Base-by-base conservation (phyloP, 2,113 vertebrate species). In the Picathartes gymnocephalus region DNA sequence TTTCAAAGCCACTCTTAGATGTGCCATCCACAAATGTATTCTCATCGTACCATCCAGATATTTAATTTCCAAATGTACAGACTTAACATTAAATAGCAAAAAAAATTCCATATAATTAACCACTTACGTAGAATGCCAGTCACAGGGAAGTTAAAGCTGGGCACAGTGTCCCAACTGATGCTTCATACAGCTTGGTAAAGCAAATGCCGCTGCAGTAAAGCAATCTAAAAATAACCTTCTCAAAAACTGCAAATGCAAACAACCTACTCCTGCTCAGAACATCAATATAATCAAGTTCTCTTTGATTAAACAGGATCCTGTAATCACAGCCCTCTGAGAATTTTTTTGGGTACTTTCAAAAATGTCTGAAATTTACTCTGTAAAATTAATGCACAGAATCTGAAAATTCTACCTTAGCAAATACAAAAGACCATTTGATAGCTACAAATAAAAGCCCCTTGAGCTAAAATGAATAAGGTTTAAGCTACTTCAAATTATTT, bases 371-470 rank as follows among this genome's bases (percentile, higher is more conserved):
- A 95, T 94, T 96, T 95, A 71, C 53, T 93, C 87, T 96, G 92
- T 90, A 91, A 97, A 97, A 97, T 97, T 97, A 98, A 98, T 73
- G 93, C 96, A 89, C 68, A 92, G 90, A 92, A 97, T 97, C 92
- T 81, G 93, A 96, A 97, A 97, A 97, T 80, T 97, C 96, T 96
- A 97, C 95, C 93, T 96, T 97, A 84, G 65, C 94, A 92, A 81
- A 97, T 89, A 98, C 96, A 98, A 98, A 97, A 97, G 96, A 45
- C 95, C 80, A 96, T 94, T 96, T 96, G 98, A 97, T 97, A 94
- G 97, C 95, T 95, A 96, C 96, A 97, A 97, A 98, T 97, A 97
- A 98, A 98, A 98, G 45, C 95, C 97, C 98, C 97, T 96, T 76
- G 93, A 98, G 98, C 98, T 77, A 96, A 97, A 97, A 96, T 70